Conservation (phyloP, 2,888 invertebrate genomes). For the Sinopyrophorus schimmeli region DNA sequence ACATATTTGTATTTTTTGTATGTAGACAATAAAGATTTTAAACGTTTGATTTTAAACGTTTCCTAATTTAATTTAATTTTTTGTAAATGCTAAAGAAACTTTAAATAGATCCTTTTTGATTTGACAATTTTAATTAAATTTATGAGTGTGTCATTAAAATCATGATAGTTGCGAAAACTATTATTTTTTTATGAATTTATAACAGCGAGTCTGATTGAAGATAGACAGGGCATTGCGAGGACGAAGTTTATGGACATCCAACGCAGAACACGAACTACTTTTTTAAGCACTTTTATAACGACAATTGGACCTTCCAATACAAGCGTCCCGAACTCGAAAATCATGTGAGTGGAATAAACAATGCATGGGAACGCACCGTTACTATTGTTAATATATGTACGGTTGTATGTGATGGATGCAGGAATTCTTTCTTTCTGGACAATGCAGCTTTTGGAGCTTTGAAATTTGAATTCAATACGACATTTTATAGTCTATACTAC, state of each 20-base stretch:
- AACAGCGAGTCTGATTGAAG: conserved; percentile 32
- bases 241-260: conserved; percentile 29
- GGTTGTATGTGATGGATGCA: conserved; percentile 38
- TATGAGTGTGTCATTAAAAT: too few relatives aligned
- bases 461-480: conserved; percentile 28
- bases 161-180: too few relatives aligned
- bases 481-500: neutral
- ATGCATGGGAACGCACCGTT: conserved; percentile 53
- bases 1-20: too few relatives aligned
- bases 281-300: conserved; percentile 38
- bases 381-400: conserved; percentile 49
- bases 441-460: conserved; percentile 20
- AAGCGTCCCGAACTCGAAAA: conserved; percentile 37
- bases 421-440: conserved; percentile 32
- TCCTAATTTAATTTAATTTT: too few relatives aligned
- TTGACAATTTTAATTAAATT: too few relatives aligned
- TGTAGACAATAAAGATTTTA: too few relatives aligned
- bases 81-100: too few relatives aligned
- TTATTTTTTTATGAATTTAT: conserved; percentile 19
- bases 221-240: conserved; percentile 29
- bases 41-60: too few relatives aligned
- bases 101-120: too few relatives aligned
- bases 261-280: conserved; percentile 35
- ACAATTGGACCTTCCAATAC: conserved; percentile 42
- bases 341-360: conserved; percentile 51